Evolutionary conservation across 2,113 vertebrate species (phyloP), one percentile per base, ranked within the genome.

Genomic region (Trichechus manatus): DNA sequence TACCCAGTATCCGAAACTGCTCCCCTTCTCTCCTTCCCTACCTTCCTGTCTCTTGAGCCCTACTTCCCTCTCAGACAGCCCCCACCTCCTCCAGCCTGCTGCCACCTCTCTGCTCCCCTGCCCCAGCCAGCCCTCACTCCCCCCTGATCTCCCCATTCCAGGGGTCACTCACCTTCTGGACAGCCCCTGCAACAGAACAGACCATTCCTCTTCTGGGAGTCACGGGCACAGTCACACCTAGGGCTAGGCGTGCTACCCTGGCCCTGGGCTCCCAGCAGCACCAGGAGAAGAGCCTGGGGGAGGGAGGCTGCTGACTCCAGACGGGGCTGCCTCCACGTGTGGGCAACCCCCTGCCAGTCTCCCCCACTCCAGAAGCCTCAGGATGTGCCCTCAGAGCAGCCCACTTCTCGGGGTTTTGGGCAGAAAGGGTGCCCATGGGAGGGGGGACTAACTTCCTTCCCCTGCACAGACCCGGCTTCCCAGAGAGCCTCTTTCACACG

Each of bases 131-230:
- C 20, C 53, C 36, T 29, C n/a, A 19, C 17, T 27, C 72, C 72
- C 9, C 14, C 59, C 39, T 25, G 44, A 29, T 66, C 75, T 11
- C 17, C n/a, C 59, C 36, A 74, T 0, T 20, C 36, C 10, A 14
- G 1, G 8, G 0, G 31, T 27, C 56, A 59, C 97, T 93, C 89
- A 98, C 98, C 98, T 36, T 79, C 91, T 11, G 98, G 98, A 27
- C 98, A 98, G 47, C 96, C 96, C 77, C 23, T 85, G 95, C 98
- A 98, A 44, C 97, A 98, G 31, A 27, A 56, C 10, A 4, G 27
- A 22, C 20, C 72, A 1, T 5, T 42, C 79, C 72, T 59, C 87
- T 29, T 75, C 87, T 31, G 72, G 25, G 14, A 5, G 59, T 56
- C 44, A 8, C 4, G 7, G 36, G 50, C 27, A 36, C 95, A 96